A percentile compares a stretch with the other conserved stretches of the same genome.
phyloP scores from a whole-genome alignment of 2,797 vertebrate genomes.

The Chrysocyon brachyurus region DNA sequence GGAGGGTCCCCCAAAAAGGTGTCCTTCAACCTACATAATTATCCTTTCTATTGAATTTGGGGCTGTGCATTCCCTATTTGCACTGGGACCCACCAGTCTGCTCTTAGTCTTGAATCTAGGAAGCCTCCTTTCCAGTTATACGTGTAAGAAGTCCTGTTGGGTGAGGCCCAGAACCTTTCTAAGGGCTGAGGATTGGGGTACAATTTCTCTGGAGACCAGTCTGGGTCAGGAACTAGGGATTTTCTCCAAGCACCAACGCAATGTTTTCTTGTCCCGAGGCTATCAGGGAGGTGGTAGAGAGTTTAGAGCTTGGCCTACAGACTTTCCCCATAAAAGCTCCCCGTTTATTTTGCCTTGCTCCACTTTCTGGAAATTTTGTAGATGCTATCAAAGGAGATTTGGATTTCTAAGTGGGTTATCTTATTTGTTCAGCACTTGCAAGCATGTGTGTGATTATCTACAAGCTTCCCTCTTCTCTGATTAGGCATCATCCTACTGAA shows the following conservation, averaged over 20 bases:
- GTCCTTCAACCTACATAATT: not conserved
- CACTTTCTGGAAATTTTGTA: not conserved
- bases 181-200: not conserved
- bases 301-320: not conserved
- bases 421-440: conserved; percentile 9
- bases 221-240: not conserved
- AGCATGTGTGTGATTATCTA: not conserved
- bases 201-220: not conserved
- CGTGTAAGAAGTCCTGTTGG: not conserved
- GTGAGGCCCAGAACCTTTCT: not conserved
- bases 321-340: not conserved
- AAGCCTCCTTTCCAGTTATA: not conserved
- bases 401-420: not conserved
- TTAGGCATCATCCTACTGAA: not conserved
- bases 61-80: not conserved
- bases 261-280: not conserved
- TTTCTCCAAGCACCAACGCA: not conserved
- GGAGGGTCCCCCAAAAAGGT: not conserved
- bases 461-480: not conserved
- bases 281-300: not conserved
- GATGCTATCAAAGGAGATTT: not conserved
- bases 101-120: not conserved
- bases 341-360: not conserved
- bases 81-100: not conserved
- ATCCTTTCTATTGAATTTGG: not conserved